Evolutionary conservation across 2,113 vertebrate genomes (phyloP).

Genomic region (human (Homo sapiens)): GRCh38 chr14:97182501-97183000

Average conservation of each 20-base stretch:
- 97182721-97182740: not conserved
- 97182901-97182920: not conserved
- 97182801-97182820: not conserved
- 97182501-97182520: not conserved
- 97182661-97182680: not conserved
- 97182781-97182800: not conserved
- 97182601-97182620: too few species aligned
- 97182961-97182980: not conserved
- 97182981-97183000: not conserved
- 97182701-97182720: rapidly evolving
- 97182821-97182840: not conserved
- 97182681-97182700: not conserved
- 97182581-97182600: not conserved
- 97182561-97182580: not conserved
- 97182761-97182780: not conserved
- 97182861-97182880: not conserved
- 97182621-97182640: not conserved
- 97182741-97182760: not conserved
- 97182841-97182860: not conserved
- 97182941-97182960: not conserved
- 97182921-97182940: not conserved
- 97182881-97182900: not conserved
- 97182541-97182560: not conserved
- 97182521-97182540: rapidly evolving
- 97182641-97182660: not conserved